Evolutionary conservation across 2,888 invertebrate species (phyloP), one percentile per base, ranked within the genome.

Genomic region (Isotomurus palustris): DNA sequence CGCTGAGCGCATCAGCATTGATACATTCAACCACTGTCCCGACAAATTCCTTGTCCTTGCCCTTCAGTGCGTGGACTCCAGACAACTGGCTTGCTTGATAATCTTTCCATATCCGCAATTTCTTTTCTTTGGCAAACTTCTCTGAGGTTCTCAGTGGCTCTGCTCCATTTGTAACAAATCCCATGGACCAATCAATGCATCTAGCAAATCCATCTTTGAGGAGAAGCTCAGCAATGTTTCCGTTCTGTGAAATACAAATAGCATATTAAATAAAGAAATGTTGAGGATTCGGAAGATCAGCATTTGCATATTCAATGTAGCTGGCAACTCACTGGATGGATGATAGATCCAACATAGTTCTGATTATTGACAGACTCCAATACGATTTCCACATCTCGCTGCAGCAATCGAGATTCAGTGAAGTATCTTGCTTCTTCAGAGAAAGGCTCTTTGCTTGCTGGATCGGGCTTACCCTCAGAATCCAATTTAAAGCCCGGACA

Each of bases 341-440:
- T 73, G 68, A 99, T 86, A 28, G 91, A 90, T 35, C 97, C 99
- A 56, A 96, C 87, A 72, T 93, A 89, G 75, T 92, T 94, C 72
- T 86, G 87, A 75, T 94, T 96, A 72, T 91, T 91, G 1, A 89
- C 88, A 0, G 93, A 90, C 73, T 97, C 95, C 41, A 99, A 79
- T 32, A 92, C 82, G 19, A 94, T 84, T 75, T 93, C 86, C 0
- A 95, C 84, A 74, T 95, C 89, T 72, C 91, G 83, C 73, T 99
- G 96, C 36, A 99, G 80, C 5, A 99, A 80, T 47, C 91, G 83
- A 2, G 86, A 83, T 76, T 99, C 99, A 1, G 93, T 88, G 76
- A 91, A 97, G 77, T 84, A 96, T 60, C 88, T 87, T 0, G 97
- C 96, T 77, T 99, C 95, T 71, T 93, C 91, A 1, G 88, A 87